Evolutionary conservation across 2,888 invertebrate genomes (phyloP), one percentile per base, ranked within the genome.

Genomic region (Hemithea aestivaria): DNA sequence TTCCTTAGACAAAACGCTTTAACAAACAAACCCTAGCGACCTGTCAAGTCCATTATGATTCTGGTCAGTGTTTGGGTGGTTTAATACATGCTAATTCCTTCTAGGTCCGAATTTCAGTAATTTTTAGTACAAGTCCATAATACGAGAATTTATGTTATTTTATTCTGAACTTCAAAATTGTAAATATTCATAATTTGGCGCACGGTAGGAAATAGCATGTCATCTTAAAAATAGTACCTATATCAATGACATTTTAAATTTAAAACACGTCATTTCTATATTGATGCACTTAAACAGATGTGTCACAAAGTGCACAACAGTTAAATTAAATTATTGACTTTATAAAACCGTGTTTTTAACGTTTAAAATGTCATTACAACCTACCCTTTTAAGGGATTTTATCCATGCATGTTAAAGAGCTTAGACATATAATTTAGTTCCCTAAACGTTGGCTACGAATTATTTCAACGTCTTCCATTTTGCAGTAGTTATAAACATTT

Each of bases 401-500:
- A 51, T 62, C 62, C 36, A 29, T 58, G 62, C 64, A 64, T 68
- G 61, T 62, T 64, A 57, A 60, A 57, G 74, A 73, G 73, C 67
- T 73, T 76, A 73, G 71, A 53, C 45, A 47, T 34, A 47, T 34
- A 37, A 36, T 73, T 73, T 71, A 70, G 66, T 74, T 77, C 69
- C 55, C 58, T 73, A 73, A 62, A 62, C 65, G 85, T 87, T 87
- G 85, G 85, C 84, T 87, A 85, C 85, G 75, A 84, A 85, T 87
- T 85, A 85, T 84, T 84, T 80, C 67, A 64, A 70, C 66, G 85
- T 87, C 85, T 87, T 87, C 85, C 85, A 85, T 76, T 71, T 66
- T 61, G 59, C 62, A 49, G 68, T 78, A 74, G 68, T 42, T 33
- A 39, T 48, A 47, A 56, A 45, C 36, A 41, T 43, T 50, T 49